Conservation (phyloP, 2,113 vertebrate genomes). For the Cynocephalus volans region DNA sequence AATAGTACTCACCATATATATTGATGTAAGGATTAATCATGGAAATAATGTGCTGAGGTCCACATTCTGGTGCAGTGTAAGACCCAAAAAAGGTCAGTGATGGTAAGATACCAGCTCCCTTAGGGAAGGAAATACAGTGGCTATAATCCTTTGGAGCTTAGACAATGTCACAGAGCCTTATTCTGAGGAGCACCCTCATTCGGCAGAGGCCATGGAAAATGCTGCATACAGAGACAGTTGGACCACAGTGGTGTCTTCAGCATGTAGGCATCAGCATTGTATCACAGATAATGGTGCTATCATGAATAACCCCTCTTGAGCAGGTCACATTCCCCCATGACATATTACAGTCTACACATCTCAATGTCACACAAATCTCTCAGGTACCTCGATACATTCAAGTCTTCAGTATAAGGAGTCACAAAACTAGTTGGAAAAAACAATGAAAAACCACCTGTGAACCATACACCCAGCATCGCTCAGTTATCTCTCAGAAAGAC, state of each 20-base stretch:
- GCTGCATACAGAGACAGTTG: not conserved
- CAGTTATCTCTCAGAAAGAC: not conserved
- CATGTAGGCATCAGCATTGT: not conserved
- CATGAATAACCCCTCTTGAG: not conserved
- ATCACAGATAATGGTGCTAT: no score
- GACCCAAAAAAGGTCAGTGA: not conserved
- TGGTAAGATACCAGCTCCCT: not conserved
- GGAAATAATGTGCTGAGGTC: not conserved
- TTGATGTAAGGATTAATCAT: not conserved
- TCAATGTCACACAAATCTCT: not conserved
- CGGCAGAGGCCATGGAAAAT: not conserved
- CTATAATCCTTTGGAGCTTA: not conserved
- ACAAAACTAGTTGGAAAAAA: not conserved
- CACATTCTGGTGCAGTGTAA: not conserved
- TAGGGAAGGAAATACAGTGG: not conserved
- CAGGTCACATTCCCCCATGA: not conserved
- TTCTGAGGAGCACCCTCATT: not conserved
- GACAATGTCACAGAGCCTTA: not conserved
- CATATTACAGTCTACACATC: accelerated
- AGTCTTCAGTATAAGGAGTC: not conserved
- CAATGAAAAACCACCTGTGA: not conserved
- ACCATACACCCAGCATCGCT: not conserved
- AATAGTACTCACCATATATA: not conserved
- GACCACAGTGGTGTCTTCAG: not conserved
- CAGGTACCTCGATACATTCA: not conserved